Evolutionary conservation across 1,140 invertebrate genomes (phyloP), one percentile per base, ranked within the genome.

Genomic region (Drosophila equinoxialis): DNA sequence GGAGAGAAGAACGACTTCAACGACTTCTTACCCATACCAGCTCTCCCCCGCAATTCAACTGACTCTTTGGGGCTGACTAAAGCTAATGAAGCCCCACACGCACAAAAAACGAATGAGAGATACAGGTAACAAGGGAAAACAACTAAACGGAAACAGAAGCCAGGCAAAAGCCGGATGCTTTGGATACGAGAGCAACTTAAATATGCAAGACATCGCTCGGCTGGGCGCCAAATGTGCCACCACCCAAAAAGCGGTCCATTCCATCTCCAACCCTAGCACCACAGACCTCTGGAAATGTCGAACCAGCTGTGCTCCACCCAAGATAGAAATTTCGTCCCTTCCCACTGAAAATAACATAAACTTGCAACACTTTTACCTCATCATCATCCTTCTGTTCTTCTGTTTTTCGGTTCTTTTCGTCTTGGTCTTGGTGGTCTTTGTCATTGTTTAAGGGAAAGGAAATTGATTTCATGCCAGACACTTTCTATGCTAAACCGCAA

Each of bases 301-400:
- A 14, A 37, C 62, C 74, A 77, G 75, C 74, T 77, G 75, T 77
- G 67, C 68, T 73, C 58, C 35, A 59, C 55, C 35, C 23, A 23
- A 48, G 5, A 51, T 20, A 17, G 14, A 48, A 17, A 6, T 30
- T 30, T 10, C 35, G 7, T 11, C 35, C 35, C 35, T 1, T 26
- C 17, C 35, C 4, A 39, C 2, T 3, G n/a, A 33, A 30, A 57
- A 26, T 8, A 30, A 69, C 55, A 84, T 83, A 72, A 83, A 83
- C 79, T 82, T 83, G 84, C 76, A 87, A 87, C 84, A 86, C 81
- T 87, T 87, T 79, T 81, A 73, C 78, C 82, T 87, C 82, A 85
- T 82, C 82, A 74, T 69, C 81, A 57, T 71, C 67, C 68, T 78
- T 70, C 71, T 73, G 70, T 61, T 77, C 74, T 51, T 8, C 1